These are phyloP conservation scores for Dipodomys ordii DNA, from an alignment of 2,113 vertebrate species.

Conservation along the genomic window DNA sequence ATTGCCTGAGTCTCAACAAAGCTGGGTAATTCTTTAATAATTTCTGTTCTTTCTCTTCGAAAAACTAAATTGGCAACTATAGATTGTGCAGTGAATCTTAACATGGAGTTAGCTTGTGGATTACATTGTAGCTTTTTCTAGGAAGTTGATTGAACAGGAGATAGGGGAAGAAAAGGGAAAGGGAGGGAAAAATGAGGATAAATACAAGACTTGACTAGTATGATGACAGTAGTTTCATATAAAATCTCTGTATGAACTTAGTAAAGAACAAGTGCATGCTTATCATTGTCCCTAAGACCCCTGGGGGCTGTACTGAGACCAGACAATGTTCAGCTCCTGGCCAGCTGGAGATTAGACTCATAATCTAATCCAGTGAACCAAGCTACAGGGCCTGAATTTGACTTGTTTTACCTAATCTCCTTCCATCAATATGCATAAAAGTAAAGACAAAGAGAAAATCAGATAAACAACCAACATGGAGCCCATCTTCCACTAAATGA, in stretches of 20 bases:
- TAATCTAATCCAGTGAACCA: neutral
- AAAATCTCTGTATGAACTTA: neutral
- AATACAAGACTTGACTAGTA: neutral
- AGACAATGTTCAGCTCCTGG: constrained; percentile 9
- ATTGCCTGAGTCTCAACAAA: constrained; percentile 77
- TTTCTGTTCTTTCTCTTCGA: constrained; percentile 66
- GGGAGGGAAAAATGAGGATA: neutral
- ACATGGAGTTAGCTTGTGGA: constrained; percentile 56
- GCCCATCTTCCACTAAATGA: neutral
- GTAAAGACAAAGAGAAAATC: constrained; percentile 1
- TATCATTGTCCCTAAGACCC: neutral
- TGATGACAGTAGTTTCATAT: neutral
- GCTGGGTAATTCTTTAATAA: constrained; percentile 76
- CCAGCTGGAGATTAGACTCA: neutral
- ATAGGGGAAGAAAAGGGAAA: neutral
- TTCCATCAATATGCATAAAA: neutral
- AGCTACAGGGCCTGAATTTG: neutral
- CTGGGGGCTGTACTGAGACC: neutral
- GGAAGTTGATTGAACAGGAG: constrained; percentile 3
- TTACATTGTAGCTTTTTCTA: constrained; percentile 65
- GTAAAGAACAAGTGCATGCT: neutral
- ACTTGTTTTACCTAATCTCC: constrained; percentile 1
- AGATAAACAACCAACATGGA: neutral
- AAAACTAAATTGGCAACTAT: constrained; percentile 75
- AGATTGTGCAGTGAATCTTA: constrained; percentile 45